These are phyloP conservation scores for Geopemphigus sp. DNA, from an alignment of 1,140 invertebrate genomes.

Conservation along the genomic window DNA sequence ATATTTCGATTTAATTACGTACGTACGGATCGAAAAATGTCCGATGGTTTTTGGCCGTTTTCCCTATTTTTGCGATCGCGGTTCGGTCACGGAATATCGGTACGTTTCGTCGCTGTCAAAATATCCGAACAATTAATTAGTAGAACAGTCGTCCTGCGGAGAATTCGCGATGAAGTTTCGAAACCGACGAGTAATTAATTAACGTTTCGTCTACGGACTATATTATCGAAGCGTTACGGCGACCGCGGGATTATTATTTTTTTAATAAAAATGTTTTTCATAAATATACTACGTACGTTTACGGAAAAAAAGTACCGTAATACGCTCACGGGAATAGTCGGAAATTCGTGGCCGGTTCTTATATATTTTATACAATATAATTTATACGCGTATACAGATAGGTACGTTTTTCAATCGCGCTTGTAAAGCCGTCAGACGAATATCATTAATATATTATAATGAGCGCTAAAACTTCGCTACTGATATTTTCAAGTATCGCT, in stretches of 20 bases:
- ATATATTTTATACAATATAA: background rate
- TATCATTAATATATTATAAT: slow-evolving; percentile 37
- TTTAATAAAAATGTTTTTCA: no score
- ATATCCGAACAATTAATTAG: no score
- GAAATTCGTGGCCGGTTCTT: background rate
- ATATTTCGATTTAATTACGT: background rate
- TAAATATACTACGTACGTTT: no score
- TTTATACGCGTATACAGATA: background rate
- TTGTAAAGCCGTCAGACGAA: slow-evolving; percentile 11
- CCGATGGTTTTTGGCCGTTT: background rate
- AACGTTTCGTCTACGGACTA: no score
- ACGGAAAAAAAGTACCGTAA: no score
- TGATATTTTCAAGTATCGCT: slow-evolving; percentile 20
- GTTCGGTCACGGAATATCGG: background rate
- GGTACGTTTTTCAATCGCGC: background rate
- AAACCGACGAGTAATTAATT: no score
- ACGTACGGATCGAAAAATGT: background rate
- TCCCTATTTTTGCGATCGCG: background rate
- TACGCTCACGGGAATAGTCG: no score
- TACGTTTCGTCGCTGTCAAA: background rate
- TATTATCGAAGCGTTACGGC: no score
- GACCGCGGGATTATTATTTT: no score
- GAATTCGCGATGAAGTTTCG: no score
- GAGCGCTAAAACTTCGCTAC: slow-evolving; percentile 16
- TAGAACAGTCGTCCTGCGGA: no score